phyloP scores from a whole-genome alignment of 2,888 invertebrate species.

The Harmothoe impar region DNA sequence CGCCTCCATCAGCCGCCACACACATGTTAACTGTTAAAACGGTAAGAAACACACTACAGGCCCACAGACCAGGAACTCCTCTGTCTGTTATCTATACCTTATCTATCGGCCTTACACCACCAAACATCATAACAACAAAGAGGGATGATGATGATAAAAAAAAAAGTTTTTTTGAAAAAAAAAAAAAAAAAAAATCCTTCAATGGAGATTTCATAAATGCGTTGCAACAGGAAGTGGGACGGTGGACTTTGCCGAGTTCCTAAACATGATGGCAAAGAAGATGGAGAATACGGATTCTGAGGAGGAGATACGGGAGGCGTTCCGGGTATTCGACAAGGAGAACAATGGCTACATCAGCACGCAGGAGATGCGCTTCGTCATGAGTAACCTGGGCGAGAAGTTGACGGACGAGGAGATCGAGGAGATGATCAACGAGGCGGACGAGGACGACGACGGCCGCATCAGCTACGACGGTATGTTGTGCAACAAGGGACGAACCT shows the following conservation, averaged over 20 bases:
- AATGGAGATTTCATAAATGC: conserved; percentile 53
- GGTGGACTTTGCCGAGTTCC: conserved; percentile 99
- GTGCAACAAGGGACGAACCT: no score
- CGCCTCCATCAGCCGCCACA: no score
- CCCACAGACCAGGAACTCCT: no score
- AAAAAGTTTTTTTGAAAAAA: not conserved
- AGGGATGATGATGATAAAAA: not conserved
- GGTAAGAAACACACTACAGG: no score
- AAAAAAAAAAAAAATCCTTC: not conserved
- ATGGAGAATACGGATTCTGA: conserved; percentile 99
- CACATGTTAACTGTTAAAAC: no score
- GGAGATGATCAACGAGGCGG: conserved; percentile 99
- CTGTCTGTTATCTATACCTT: no score
- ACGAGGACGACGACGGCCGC: conserved; percentile 99
- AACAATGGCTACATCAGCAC: conserved; percentile 99
- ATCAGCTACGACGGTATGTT: conserved; percentile 94
- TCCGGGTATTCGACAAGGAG: conserved; percentile 99
- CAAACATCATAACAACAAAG: no score
- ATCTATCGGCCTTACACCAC: no score
- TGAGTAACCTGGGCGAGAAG: conserved; percentile 99
- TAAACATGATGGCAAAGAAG: conserved; percentile 99
- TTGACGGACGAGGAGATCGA: conserved; percentile 99
- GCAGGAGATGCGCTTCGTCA: conserved; percentile 98
- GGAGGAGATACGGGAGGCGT: conserved; percentile 99
- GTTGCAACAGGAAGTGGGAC: conserved; percentile 94